Percentiles rank a stretch among this genome's conserved stretches.
Evolutionary conservation across 1,140 invertebrate species (phyloP).

Genomic region (Drosophila melanica): DNA sequence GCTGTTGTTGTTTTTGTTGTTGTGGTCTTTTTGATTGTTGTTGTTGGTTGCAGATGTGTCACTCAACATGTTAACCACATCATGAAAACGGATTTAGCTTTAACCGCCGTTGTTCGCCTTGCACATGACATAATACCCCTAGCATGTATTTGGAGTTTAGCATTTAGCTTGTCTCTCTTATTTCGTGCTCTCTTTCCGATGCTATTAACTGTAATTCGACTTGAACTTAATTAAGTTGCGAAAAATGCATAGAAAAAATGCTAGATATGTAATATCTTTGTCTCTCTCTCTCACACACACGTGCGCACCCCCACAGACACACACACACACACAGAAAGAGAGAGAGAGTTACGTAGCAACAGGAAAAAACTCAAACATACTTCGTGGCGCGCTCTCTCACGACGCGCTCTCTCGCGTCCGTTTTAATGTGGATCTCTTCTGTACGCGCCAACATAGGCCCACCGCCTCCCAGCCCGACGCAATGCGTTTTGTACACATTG

Average conservation of each 20-base stretch:
- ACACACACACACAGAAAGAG: neutral
- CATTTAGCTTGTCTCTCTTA: constrained; percentile 11
- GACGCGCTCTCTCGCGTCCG: neutral
- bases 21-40: constrained; percentile 8
- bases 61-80: constrained; percentile 40
- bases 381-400: constrained; percentile 59
- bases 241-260: constrained; percentile 27
- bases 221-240: constrained; percentile 29
- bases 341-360: constrained; percentile 41
- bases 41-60: constrained; percentile 35
- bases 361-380: constrained; percentile 62
- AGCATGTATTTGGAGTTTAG: constrained; percentile 10
- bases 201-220: constrained; percentile 11
- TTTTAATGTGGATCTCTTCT: constrained; percentile 58
- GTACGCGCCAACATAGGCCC: constrained; percentile 15
- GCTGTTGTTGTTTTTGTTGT: constrained; percentile 8
- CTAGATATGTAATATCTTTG: neutral
- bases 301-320: neutral
- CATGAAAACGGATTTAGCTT: constrained; percentile 31
- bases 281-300: neutral
- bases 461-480: constrained; percentile 2
- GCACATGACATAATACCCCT: constrained; percentile 26
- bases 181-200: constrained; percentile 9
- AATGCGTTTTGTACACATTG: constrained; percentile 14
- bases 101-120: constrained; percentile 21